Evolutionary conservation across 2,888 invertebrate species (phyloP).

Genomic region (Apamea anceps): DNA sequence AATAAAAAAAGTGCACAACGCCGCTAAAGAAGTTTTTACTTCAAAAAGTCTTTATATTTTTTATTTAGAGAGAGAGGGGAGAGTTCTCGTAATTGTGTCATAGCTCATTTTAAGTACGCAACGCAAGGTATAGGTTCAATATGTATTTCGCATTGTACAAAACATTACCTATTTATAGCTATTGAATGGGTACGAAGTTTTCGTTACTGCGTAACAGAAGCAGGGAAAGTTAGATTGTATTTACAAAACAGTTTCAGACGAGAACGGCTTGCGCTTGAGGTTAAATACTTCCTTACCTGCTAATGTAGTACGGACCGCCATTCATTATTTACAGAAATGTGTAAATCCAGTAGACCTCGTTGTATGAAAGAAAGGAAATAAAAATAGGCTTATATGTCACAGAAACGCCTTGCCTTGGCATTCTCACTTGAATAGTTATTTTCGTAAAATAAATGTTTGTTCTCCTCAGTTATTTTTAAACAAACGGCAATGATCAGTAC

Average conservation of each 20-base stretch:
- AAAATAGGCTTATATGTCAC: background rate
- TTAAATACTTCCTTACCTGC: conserved; percentile 21
- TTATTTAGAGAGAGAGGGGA: background rate
- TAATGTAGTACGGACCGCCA: conserved; percentile 13
- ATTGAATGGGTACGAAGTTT: conserved; percentile 13
- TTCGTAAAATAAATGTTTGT: background rate
- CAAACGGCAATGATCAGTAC: too few species aligned
- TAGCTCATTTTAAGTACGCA: conserved; percentile 1
- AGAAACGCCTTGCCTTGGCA: too few species aligned
- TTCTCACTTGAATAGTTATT: background rate
- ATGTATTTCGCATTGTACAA: background rate
- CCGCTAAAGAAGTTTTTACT: too few species aligned
- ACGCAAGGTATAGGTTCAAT: background rate
- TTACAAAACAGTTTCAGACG: conserved; percentile 37
- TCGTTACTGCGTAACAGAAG: conserved; percentile 22
- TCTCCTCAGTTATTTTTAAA: background rate
- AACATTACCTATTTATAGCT: conserved; percentile 16
- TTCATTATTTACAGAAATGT: conserved; percentile 15
- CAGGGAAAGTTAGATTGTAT: conserved; percentile 52
- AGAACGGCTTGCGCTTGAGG: conserved; percentile 11
- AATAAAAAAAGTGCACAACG: background rate
- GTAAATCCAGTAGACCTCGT: background rate
- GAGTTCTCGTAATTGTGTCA: background rate
- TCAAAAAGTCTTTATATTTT: background rate
- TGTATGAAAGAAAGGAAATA: background rate